Conservation (phyloP, 2,113 vertebrate genomes). For the Crocuta crocuta region DNA sequence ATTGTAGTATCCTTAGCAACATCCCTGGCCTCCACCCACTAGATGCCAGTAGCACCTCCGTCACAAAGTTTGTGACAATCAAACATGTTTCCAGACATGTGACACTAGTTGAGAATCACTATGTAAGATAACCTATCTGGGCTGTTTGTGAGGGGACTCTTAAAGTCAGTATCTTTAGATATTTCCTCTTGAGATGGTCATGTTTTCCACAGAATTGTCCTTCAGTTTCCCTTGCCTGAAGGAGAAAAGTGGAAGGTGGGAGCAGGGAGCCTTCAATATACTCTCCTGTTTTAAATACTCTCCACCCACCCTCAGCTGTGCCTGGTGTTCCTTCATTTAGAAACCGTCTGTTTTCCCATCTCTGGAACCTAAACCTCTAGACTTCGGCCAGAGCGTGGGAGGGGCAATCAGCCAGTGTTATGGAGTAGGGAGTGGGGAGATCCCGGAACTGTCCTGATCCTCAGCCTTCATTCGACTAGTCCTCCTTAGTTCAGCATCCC, state of each 20-base stretch:
- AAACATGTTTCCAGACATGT: background rate
- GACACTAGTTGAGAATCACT: background rate
- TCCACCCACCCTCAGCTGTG: background rate
- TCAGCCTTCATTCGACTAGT: background rate
- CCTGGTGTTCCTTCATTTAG: background rate
- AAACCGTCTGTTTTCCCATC: background rate
- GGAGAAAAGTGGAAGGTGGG: background rate
- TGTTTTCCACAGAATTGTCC: background rate
- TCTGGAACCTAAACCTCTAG: background rate
- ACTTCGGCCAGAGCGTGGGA: background rate
- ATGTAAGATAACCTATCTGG: background rate
- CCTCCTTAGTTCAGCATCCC: background rate
- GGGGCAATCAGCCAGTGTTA: background rate
- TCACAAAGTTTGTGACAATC: background rate
- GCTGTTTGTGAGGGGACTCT: background rate
- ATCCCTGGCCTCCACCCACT: background rate
- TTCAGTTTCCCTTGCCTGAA: background rate
- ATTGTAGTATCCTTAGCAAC: background rate
- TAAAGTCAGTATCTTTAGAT: background rate
- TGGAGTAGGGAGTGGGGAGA: background rate
- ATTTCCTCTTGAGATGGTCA: background rate
- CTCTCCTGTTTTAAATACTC: background rate
- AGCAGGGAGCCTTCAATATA: background rate
- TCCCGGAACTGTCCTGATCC: background rate
- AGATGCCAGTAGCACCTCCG: background rate